These are phyloP conservation scores for Myotis pilosus DNA, from an alignment of 2,797 vertebrate species.

Conservation along the genomic window DNA sequence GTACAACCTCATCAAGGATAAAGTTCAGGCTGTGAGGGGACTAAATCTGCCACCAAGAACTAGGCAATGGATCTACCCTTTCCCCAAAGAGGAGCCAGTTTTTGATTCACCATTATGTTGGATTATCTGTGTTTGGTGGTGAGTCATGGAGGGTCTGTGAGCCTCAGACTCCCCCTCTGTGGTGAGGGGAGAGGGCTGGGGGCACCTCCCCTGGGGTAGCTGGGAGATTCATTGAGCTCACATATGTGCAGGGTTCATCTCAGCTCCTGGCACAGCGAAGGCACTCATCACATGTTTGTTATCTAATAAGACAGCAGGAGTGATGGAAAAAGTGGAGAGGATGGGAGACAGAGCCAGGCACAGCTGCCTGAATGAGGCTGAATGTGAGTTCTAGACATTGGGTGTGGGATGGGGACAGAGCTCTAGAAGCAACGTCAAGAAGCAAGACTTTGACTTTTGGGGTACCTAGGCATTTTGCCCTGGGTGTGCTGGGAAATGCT, in stretches of 20 bases:
- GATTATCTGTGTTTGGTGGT: background rate
- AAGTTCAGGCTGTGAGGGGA: background rate
- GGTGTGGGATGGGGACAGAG: background rate
- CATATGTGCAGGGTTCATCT: fast-evolving
- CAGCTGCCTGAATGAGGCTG: too few species aligned
- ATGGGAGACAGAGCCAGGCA: background rate
- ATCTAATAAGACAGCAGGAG: fast-evolving
- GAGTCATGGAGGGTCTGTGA: fast-evolving
- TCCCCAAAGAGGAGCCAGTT: background rate
- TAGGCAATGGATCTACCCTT: fast-evolving
- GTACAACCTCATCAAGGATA: background rate
- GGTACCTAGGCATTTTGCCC: background rate
- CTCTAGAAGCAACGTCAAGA: fast-evolving
- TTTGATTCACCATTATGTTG: fast-evolving
- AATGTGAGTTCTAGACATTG: fast-evolving
- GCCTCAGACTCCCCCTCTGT: too few species aligned
- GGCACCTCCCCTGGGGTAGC: fast-evolving
- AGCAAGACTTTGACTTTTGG: fast-evolving
- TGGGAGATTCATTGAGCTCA: background rate
- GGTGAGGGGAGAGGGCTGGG: fast-evolving
- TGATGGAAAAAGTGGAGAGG: fast-evolving
- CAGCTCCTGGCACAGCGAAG: fast-evolving
- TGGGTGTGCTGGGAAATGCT: background rate
- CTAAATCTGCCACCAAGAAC: fast-evolving
- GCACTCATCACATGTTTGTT: fast-evolving